These are phyloP conservation scores for Ctenicera cuprea DNA, from an alignment of 2,888 invertebrate species.

Conservation along the genomic window DNA sequence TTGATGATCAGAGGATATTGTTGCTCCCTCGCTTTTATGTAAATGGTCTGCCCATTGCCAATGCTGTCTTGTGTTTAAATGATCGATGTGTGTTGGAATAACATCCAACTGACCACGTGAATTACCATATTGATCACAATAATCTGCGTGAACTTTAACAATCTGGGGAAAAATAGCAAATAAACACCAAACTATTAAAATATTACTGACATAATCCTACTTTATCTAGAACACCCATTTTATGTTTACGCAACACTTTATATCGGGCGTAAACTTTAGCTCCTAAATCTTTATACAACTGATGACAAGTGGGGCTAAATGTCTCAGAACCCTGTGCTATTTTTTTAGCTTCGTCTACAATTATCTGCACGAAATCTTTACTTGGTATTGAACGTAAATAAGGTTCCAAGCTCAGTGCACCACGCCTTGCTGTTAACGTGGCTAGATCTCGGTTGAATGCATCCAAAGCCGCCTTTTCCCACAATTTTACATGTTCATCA, in stretches of 20 bases:
- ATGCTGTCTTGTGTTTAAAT: conserved; percentile 78
- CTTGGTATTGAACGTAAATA: conserved; percentile 68
- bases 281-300: conserved; percentile 82
- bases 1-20: conserved; percentile 70
- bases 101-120: conserved; percentile 59
- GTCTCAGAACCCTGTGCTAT: conserved; percentile 87
- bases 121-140: conserved; percentile 65
- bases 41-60: conserved; percentile 82
- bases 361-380: conserved; percentile 76
- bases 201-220: no score
- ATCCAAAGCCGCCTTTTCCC: conserved; percentile 78
- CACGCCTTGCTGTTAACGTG: conserved; percentile 76
- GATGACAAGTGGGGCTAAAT: conserved; percentile 82
- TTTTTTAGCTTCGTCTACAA: conserved; percentile 81
- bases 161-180: conserved; percentile 57
- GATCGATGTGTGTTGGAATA: conserved; percentile 61
- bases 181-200: neutral
- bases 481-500: conserved; percentile 77
- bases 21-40: conserved; percentile 62
- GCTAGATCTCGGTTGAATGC: conserved; percentile 83
- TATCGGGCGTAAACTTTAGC: conserved; percentile 81
- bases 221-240: conserved; percentile 81
- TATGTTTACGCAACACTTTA: conserved; percentile 80
- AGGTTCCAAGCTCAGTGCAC: conserved; percentile 65
- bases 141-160: conserved; percentile 65